Base-by-base conservation (phyloP, 2,888 invertebrate species). In the Cancer borealis region DNA sequence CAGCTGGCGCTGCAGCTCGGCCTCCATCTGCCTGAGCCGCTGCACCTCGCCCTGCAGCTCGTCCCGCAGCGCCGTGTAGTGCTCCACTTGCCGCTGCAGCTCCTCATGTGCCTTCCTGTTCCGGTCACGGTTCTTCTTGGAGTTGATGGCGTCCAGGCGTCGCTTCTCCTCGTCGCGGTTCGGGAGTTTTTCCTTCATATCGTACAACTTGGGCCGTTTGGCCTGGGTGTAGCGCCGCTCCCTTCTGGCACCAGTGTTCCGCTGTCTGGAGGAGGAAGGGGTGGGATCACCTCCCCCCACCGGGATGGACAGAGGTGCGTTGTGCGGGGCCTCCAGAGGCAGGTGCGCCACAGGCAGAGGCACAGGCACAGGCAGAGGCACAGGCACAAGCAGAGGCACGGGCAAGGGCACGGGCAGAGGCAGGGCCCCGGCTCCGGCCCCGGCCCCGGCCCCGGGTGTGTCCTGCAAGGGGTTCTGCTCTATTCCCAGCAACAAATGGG, bases 71-170 rank as follows among this genome's bases (percentile, higher is more conserved):
- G 30, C 91, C 45, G 49, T 88, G 54, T 54, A 54, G 10, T 54
- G 10, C 0, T 12, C 54, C 54, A 54, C 3, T 14, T 54, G 54
- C 3, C 3, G 54, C 54, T 14, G 54, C 54, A 54, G 14, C 54
- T 93, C 95, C 21, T 89, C 21, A 79, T 54, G 95, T 95, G 95
- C 94, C 10, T 0, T n/a, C 2, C 3, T 26, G 0, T 6, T 47
- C 84, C 89, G 92, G 49, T 96, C 95, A 1, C 96, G 93, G 93
- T 96, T 96, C 84, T 92, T 94, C 92, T 96, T 96, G 45, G 96
- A 95, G 84, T 96, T 96, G 39, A 96, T 96, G 49, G 96, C 96
- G 88, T 96, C 95, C 39, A 66, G 94, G 54, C 96, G 94, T 26
- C 92, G 93, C 39, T 95, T 96, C 92, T 96, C 96, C 46, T 92